Base-by-base conservation (phyloP, 2,113 vertebrate genomes). In the Lontra canadensis region DNA sequence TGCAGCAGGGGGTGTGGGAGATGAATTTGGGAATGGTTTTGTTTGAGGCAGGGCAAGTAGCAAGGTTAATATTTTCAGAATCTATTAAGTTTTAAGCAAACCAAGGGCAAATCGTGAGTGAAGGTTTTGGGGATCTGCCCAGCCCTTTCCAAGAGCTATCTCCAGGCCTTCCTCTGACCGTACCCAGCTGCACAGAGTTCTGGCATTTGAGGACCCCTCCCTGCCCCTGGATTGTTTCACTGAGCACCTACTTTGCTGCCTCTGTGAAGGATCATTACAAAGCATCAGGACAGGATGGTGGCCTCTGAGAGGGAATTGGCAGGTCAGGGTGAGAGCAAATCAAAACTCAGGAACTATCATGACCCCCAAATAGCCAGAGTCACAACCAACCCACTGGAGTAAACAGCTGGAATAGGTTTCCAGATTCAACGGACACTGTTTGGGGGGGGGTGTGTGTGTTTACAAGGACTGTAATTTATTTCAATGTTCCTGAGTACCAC, bases 31-130 rank as follows among this genome's bases (percentile, higher is more conserved):
- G 80, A 71, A 89, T 59, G 17, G 13, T 61, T 96, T 96, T 85
- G 9, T 89, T 79, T 12, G 17, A 80, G 61, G 49, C 44, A 74
- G 36, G 57, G 20, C 57, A 71, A 29, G 36, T 47, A 36, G 57
- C 34, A 65, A 71, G 69, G 31, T 42, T 69, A 74, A 52, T 78
- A 55, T 55, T 55, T 91, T 80, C 49, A 80, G 47, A 67, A 59
- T 13, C 78, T 87, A 26, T 82, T 91, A 76, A 52, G 31, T 94
- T 79, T 90, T 65, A 84, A 59, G 39, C 42, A 96, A 84, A 82
- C 15, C 42, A 34, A 78, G 23, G 65, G 49, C 83, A 90, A 61
- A 63, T 4, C 73, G 34, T 26, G 20, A 71, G 47, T 74, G 80
- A 73, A 65, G 49, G 47, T 11, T 21, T 34, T 71, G 57, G 29